These are phyloP conservation scores for Phortica variegata DNA, from an alignment of 1,140 invertebrate species.

Conservation along the genomic window DNA sequence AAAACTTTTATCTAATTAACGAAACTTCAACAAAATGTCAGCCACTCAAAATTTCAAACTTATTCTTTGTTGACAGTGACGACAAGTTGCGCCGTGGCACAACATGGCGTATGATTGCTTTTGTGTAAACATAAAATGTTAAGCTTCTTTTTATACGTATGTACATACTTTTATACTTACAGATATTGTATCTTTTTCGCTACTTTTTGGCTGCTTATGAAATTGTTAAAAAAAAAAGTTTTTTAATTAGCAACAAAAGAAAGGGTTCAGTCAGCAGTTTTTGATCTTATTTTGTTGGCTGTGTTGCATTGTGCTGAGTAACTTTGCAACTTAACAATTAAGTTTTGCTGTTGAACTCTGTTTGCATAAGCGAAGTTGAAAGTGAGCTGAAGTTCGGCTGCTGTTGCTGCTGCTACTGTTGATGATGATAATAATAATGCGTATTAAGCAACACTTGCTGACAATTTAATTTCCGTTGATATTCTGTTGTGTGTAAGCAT, in stretches of 20 bases:
- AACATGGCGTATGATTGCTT: constrained; percentile 53
- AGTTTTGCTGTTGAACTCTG: constrained; percentile 44
- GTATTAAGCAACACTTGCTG: constrained; percentile 53
- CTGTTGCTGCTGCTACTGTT: constrained; percentile 31
- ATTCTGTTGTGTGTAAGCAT: too few relatives aligned
- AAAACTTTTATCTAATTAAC: constrained; percentile 56
- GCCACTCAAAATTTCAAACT: constrained; percentile 19
- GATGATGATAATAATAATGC: constrained; percentile 31
- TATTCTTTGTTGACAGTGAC: constrained; percentile 47
- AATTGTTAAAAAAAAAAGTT: constrained; percentile 46
- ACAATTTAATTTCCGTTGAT: constrained; percentile 44
- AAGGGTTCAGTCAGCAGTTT: constrained; percentile 45
- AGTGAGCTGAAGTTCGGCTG: not conserved
- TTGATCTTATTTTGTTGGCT: too few relatives aligned
- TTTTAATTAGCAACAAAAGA: constrained; percentile 56
- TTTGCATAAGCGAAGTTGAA: not conserved
- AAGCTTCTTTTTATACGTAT: not conserved
- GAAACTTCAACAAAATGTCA: constrained; percentile 53
- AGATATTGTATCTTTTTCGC: constrained; percentile 9
- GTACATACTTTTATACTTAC: constrained; percentile 28
- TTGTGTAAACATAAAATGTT: constrained; percentile 41
- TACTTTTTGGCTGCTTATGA: constrained; percentile 13
- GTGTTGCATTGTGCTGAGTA: too few relatives aligned
- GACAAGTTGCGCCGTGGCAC: constrained; percentile 22
- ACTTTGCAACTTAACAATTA: constrained; percentile 54